Evolutionary conservation across 1,140 invertebrate genomes (phyloP).

Genomic region (Apocrypta bakeri): DNA sequence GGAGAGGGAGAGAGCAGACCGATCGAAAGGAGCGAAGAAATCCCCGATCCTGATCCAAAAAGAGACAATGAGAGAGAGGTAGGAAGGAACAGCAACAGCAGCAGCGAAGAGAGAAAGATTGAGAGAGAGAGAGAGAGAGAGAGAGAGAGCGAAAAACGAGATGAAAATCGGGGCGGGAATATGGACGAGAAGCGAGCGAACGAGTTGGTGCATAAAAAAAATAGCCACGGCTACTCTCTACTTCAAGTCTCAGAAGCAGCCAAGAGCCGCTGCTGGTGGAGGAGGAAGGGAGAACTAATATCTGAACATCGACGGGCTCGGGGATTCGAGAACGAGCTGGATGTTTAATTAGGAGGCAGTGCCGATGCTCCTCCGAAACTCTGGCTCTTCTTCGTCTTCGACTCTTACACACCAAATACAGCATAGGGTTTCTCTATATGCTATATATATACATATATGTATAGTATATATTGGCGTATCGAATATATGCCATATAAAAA

Average conservation of each 20-base stretch:
- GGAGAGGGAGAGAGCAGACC: background rate
- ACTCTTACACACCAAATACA: constrained; percentile 6
- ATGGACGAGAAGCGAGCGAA: constrained; percentile 50
- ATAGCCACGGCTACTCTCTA: constrained; percentile 39
- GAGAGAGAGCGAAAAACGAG: constrained; percentile 34
- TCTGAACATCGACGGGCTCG: constrained; percentile 72
- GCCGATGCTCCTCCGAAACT: constrained; percentile 25
- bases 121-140: background rate
- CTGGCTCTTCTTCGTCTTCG: constrained; percentile 41
- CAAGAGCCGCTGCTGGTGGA: constrained; percentile 24
- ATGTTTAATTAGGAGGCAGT: constrained; percentile 75
- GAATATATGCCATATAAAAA: too few species aligned
- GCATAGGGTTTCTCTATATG: too few species aligned
- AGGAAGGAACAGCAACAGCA: background rate
- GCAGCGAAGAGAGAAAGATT: constrained; percentile 37
- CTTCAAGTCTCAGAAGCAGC: constrained; percentile 40
- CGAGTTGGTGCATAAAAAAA: constrained; percentile 49
- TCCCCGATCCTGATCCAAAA: constrained; percentile 3
- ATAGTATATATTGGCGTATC: background rate
- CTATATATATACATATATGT: too few species aligned
- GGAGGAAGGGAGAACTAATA: constrained; percentile 65
- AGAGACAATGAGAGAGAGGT: background rate
- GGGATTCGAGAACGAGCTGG: constrained; percentile 68
- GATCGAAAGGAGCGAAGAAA: constrained; percentile 1
- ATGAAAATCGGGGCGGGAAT: constrained; percentile 50